These are phyloP conservation scores for Protobothrops flavoviridis DNA, from an alignment of 2,113 vertebrate species.

Conservation along the genomic window DNA sequence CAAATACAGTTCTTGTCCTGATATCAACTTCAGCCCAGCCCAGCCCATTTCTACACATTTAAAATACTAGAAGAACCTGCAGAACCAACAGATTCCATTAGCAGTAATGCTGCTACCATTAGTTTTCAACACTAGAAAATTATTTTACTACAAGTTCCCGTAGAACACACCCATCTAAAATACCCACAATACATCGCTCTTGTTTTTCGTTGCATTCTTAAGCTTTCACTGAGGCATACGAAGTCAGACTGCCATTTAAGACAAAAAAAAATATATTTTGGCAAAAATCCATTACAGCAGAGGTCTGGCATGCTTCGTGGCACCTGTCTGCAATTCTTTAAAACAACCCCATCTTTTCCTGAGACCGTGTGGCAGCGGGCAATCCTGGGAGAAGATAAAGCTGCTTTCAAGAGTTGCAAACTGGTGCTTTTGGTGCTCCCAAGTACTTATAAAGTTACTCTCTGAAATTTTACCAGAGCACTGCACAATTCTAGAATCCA, in stretches of 20 bases:
- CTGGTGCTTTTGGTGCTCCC: too few relatives aligned
- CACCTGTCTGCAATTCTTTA: neutral
- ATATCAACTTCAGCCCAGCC: neutral
- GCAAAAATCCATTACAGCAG: neutral
- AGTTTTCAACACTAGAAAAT: neutral
- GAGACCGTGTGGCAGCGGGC: neutral
- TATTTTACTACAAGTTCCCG: neutral
- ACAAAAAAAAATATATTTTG: neutral
- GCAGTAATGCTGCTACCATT: neutral
- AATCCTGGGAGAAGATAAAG: neutral
- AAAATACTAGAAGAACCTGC: neutral
- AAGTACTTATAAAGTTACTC: too few relatives aligned
- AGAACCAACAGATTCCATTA: neutral
- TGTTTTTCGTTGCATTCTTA: neutral
- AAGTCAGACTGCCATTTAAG: neutral
- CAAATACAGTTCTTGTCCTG: neutral
- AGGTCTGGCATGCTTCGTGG: neutral
- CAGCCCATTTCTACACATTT: neutral
- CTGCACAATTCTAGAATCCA: too few relatives aligned
- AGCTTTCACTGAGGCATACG: neutral
- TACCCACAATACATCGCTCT: neutral
- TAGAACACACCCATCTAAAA: neutral
- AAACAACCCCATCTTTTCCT: neutral
- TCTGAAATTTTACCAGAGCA: too few relatives aligned
- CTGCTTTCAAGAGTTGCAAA: neutral